Base-by-base conservation (phyloP, 2,888 invertebrate genomes). In the Entomobrya multifasciata region DNA sequence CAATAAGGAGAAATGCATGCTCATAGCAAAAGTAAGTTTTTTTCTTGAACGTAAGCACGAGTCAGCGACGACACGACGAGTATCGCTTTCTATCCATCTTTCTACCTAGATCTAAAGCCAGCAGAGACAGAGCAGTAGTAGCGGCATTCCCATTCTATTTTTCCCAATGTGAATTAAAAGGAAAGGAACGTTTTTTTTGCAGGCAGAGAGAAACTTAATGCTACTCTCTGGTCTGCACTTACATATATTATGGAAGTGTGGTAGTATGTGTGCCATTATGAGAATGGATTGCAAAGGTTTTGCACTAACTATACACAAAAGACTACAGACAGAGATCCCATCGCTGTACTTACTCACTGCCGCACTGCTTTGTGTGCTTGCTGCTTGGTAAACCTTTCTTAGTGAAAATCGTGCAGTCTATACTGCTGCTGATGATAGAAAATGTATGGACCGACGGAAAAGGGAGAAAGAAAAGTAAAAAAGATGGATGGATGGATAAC, bases 401-500 rank as follows among this genome's bases (percentile, higher is more conserved):
- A 36, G 8, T 6, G 36, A 36, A 36, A 36, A 36, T 36, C 36
- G 36, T 67, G 36, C 62, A 30, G 36, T 25, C 6, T 10, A 22
- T 65, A 22, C 11, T 20, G 11, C 70, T 47, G 70, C 70, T 41
- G 47, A 70, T 70, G 47, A 6, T 36, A 36, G 47, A 70, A 70
- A 70, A 47, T 74, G 57, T 2, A 55, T 20, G 52, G 20, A 57
- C 55, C 47, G 72, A 72, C 27, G 52, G 60, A 22, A 67, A 49
- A 30, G 13, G 67, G 49, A 72, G 49, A 49, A 27, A 22, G 30
- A n/a, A 30, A 65, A n/a, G 27, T 55, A 84, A 47, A 85, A 85
- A 72, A 85, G 78, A 86, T 65, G 67, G 86, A 81, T 72, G 83
- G 83, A 87, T 83, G 82, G 79, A 83, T 77, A 78, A 87, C 60